Evolutionary conservation across 2,888 invertebrate genomes (phyloP).

Genomic region (Polydrusus tereticollis): DNA sequence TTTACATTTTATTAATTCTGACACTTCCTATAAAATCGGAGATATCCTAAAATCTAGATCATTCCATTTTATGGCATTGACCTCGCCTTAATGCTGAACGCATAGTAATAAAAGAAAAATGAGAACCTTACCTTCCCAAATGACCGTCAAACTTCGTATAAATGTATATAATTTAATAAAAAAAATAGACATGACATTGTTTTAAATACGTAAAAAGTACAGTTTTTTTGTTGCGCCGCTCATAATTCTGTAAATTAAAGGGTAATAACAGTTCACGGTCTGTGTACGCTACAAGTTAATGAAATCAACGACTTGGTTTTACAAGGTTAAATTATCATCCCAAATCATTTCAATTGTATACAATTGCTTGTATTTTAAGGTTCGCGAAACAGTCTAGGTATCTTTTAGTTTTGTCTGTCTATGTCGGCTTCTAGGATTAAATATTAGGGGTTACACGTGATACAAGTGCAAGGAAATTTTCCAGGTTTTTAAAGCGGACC

Average conservation of each 20-base stretch:
- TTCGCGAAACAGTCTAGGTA: not conserved
- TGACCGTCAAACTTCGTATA: slow-evolving; percentile 23
- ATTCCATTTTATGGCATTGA: slow-evolving; percentile 12
- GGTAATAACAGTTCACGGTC: slow-evolving; percentile 49
- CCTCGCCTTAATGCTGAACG: slow-evolving; percentile 16
- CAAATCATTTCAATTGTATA: slow-evolving; percentile 31
- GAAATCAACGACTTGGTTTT: slow-evolving; percentile 43
- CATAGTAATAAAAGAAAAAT: slow-evolving; percentile 7
- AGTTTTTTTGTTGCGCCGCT: slow-evolving; percentile 37
- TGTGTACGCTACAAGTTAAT: slow-evolving; percentile 45
- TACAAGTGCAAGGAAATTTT: no score
- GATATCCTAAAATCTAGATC: not conserved
- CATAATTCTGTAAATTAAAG: slow-evolving; percentile 47
- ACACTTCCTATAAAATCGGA: no score
- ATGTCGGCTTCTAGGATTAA: no score
- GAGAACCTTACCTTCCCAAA: slow-evolving; percentile 18
- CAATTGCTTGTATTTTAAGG: not conserved
- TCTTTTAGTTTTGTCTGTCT: no score
- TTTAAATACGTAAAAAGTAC: slow-evolving; percentile 30
- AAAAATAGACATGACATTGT: slow-evolving; percentile 34
- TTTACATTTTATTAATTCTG: no score
- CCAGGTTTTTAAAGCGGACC: no score
- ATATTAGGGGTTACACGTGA: no score
- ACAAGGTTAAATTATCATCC: slow-evolving; percentile 39
- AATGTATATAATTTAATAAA: slow-evolving; percentile 31